Percentiles rank a stretch among this genome's conserved stretches.
These are phyloP conservation scores for Drosophila azteca DNA, from an alignment of 1,140 invertebrate species.

Conservation along the genomic window DNA sequence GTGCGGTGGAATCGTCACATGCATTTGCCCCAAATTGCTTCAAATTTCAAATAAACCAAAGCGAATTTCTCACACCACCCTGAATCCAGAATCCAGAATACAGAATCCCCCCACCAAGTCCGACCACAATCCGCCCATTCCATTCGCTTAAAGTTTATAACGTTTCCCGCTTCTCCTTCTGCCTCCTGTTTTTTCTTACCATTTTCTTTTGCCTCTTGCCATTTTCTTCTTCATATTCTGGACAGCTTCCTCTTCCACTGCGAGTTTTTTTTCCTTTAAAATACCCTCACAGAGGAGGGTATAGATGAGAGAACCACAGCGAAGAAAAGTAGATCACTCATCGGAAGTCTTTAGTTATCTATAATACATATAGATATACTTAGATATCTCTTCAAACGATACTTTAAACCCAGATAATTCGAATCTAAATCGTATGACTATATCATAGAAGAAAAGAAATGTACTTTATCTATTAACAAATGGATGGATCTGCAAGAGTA, in stretches of 20 bases:
- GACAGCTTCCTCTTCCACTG: too few relatives aligned
- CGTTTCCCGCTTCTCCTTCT: constrained; percentile 35
- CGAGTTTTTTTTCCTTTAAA: constrained; percentile 5
- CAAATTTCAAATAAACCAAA: constrained; percentile 75
- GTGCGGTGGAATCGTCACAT: not conserved
- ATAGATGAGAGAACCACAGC: too few relatives aligned
- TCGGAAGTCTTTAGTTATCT: too few relatives aligned
- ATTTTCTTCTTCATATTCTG: constrained; percentile 4
- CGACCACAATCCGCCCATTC: not conserved
- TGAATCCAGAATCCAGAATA: too few relatives aligned
- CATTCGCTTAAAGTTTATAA: constrained; percentile 46
- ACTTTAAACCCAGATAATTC: too few relatives aligned
- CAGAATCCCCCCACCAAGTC: too few relatives aligned
- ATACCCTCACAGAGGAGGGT: too few relatives aligned
- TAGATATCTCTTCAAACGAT: not conserved
- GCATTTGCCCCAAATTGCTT: constrained; percentile 54
- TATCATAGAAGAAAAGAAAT: too few relatives aligned
- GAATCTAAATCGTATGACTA: too few relatives aligned
- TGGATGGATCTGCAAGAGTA: too few relatives aligned
- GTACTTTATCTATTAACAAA: too few relatives aligned
- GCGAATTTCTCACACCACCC: not conserved
- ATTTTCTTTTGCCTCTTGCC: constrained; percentile 8
- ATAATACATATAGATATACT: not conserved
- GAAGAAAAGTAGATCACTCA: too few relatives aligned
- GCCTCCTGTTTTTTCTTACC: not conserved